phyloP scores from a whole-genome alignment of 2,797 vertebrate genomes.

The Rousettus madagascariensis region DNA sequence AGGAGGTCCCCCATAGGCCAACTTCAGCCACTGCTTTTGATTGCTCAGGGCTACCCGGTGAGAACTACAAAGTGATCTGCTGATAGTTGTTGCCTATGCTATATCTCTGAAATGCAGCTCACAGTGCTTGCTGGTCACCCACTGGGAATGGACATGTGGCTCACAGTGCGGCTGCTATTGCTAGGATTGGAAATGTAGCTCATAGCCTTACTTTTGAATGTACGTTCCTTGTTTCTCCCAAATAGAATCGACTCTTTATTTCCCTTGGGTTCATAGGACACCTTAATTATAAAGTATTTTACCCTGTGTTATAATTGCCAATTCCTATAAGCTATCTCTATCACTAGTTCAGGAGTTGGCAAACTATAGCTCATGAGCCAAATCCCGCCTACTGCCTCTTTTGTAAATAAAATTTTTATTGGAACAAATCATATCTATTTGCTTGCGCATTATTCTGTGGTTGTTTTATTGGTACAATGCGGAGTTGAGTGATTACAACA shows the following conservation, averaged over 20 bases:
- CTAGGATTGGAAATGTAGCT: too few relatives aligned
- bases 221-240: not conserved
- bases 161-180: too few relatives aligned
- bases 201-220: not conserved
- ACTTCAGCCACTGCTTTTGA: too few relatives aligned
- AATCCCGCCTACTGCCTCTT: not conserved
- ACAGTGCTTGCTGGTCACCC: too few relatives aligned
- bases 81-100: too few relatives aligned
- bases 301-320: not conserved
- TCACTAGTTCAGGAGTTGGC: not conserved
- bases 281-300: not conserved
- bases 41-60: too few relatives aligned
- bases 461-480: not conserved
- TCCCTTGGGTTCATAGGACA: not conserved
- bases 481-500: not conserved
- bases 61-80: too few relatives aligned
- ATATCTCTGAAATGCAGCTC: too few relatives aligned
- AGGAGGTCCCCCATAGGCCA: too few relatives aligned
- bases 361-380: not conserved
- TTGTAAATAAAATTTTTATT: constrained; percentile 33
- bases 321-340: not conserved
- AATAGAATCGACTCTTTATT: not conserved
- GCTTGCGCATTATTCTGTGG: not conserved
- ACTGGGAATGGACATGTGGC: too few relatives aligned
- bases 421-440: not conserved